Base-by-base conservation (phyloP, 1,140 invertebrate genomes). In the Psilanteris sp. region DNA sequence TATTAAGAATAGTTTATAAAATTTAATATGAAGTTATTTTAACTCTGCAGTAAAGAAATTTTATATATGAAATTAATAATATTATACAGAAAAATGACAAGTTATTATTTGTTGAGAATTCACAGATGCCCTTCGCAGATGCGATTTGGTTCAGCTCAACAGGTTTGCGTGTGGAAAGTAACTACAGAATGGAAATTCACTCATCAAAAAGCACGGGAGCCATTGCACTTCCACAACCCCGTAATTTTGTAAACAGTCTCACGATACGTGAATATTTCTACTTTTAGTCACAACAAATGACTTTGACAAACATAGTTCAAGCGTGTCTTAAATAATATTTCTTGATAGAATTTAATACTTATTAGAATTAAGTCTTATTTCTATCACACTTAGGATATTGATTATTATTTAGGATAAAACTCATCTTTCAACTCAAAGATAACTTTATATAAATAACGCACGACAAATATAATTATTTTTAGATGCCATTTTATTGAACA, bases 101-200 rank as follows among this genome's bases (percentile, higher is more conserved):
- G 43, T 48, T 48, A 68, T 55, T 32, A 27, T 8, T n/a, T 5
- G 14, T n/a, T n/a, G 24, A 6, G 50, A 37, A 59, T 68, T 52
- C 34, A 34, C 11, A 22, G 52, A 62, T 52, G 59, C 15, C 32
- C 32, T 59, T 48, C 71, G 39, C 15, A 0, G 24, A 34, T 26
- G 57, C 34, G 44, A 48, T 31, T 67, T 43, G 4, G 26, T 46
- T 43, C 29, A 11, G 15, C 68, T 83, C 85, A 87, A 87, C 85
- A 87, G 85, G 83, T 87, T 87, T 39, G 85, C 86, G 84, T 87
- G 85, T 73, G 80, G 82, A 80, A 84, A 82, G 64, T 77, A 57
- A 54, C 59, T 43, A 52, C 57, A 55, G 36, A 82, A 78, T 81
- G 83, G 83, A 86, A 86, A 83, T 85, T 78, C 81, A 84, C 81